Percentiles rank a stretch among this genome's conserved stretches.
phyloP scores from a whole-genome alignment of 2,113 vertebrate genomes.

The Anarrhichthys ocellatus region DNA sequence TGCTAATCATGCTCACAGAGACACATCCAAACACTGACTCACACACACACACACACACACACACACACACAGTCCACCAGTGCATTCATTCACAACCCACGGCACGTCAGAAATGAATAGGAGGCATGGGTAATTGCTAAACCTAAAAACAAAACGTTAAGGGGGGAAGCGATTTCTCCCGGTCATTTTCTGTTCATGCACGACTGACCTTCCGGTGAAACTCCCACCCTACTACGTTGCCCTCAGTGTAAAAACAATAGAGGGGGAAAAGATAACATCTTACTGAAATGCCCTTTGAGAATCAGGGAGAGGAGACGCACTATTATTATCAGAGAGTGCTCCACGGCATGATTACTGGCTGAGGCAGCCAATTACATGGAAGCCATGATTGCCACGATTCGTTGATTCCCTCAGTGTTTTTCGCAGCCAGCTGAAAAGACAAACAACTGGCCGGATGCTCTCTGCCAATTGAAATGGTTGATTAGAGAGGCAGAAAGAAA shows the following conservation, averaged over 20 bases:
- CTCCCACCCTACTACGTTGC: slow-evolving; percentile 5
- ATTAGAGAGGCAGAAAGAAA: slow-evolving; percentile 37
- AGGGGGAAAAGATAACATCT: slow-evolving; percentile 22
- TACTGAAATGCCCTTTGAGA: slow-evolving; percentile 51
- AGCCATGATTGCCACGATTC: slow-evolving; percentile 59
- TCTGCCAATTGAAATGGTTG: slow-evolving; percentile 20
- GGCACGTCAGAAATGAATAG: slow-evolving; percentile 24
- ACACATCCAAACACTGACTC: slow-evolving; percentile 10
- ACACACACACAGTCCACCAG: neutral
- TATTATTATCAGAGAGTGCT: slow-evolving; percentile 59
- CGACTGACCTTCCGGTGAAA: slow-evolving; percentile 21
- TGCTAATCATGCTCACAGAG: slow-evolving; percentile 28
- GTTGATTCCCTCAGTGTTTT: slow-evolving; percentile 50
- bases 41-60: neutral
- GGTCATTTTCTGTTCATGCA: slow-evolving; percentile 50
- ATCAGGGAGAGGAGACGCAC: slow-evolving; percentile 55
- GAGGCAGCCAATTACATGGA: slow-evolving; percentile 66
- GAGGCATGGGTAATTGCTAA: slow-evolving; percentile 40
- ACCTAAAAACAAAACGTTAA: slow-evolving; percentile 43
- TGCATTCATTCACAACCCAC: slow-evolving; percentile 28
- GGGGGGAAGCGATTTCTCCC: slow-evolving; percentile 44
- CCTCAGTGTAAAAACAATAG: slow-evolving; percentile 16
- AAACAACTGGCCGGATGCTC: slow-evolving; percentile 59
- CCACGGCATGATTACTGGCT: slow-evolving; percentile 56
- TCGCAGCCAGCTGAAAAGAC: slow-evolving; percentile 55